Evolutionary conservation across 1,140 invertebrate genomes (phyloP).

Genomic region (Zeugodacus cucurbitae): DNA sequence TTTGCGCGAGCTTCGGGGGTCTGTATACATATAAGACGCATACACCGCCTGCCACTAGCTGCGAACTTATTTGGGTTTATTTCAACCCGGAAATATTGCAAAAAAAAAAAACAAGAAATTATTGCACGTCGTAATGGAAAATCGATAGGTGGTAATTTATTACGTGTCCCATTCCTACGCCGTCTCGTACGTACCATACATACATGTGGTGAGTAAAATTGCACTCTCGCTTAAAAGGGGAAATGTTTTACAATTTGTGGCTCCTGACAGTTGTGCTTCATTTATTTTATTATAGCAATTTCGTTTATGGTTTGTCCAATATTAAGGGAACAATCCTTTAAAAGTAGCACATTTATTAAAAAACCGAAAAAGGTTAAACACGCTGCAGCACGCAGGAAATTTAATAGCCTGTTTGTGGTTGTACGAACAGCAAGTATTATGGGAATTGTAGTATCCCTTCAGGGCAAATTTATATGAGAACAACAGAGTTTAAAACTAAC

Average conservation of each 20-base stretch:
- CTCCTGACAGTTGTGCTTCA: constrained; percentile 3
- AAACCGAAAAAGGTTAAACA: background rate
- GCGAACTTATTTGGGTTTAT: background rate
- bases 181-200: too few relatives aligned
- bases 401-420: background rate
- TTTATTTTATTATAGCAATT: constrained; percentile 38
- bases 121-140: constrained; percentile 8
- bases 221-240: background rate
- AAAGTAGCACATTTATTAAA: background rate
- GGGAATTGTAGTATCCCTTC: background rate
- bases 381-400: background rate
- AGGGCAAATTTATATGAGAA: background rate
- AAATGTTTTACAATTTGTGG: constrained; percentile 9
- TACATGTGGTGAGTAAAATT: background rate
- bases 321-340: background rate
- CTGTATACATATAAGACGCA: background rate
- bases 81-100: constrained; percentile 1
- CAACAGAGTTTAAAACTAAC: background rate
- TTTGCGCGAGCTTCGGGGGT: background rate
- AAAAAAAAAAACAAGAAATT: background rate
- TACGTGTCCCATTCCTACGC: background rate
- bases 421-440: background rate
- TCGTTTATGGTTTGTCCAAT: background rate
- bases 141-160: constrained; percentile 11
- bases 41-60: too few relatives aligned